Base-by-base conservation (phyloP, 2,888 invertebrate genomes). In the Cantharis flavilabris region DNA sequence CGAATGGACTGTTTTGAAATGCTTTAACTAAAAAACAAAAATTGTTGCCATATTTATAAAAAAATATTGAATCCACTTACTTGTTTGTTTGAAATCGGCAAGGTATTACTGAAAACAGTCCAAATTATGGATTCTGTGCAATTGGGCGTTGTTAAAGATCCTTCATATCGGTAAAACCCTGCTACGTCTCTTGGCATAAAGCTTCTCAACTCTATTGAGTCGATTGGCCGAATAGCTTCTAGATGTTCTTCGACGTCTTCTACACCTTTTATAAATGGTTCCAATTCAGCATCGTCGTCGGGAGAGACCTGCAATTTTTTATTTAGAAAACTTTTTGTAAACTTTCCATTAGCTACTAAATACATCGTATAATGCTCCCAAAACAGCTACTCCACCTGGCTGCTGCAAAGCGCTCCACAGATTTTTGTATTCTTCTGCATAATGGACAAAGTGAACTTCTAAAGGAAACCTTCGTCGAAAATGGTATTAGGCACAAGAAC, bases 111-210 rank as follows among this genome's bases (percentile, higher is more conserved):
- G 75, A 92, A 88, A 2, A 95, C 90, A 26, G 94, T 93, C 94
- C 95, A 95, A 4, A 91, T 91, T n/a, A 95, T 94, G 0, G 90
- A 90, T 86, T 95, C 95, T 72, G 91, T 91, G 85, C 95, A 95
- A 67, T 88, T 89, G 10, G 95, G 95, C 0, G 95, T 94, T 3
- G 95, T 95, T 80, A 95, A 88, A 0, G 95, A 95, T 0, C 95
- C 95, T 1, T 91, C 88, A 84, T 95, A 95, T 26, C 93, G 90
- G 86, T 80, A 87, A 77, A 83, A 87, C 9, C 86, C 87, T 3
- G 86, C 88, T 18, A 88, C 87, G 81, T 91, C 89, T 20, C 89
- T 87, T 5, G 93, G 92, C 62, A 95, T 83, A 72, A 94, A 89
- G 13, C 89, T 88, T 18, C 89, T 83, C 0, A 80, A 65, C 3